A percentile compares a stretch with the other conserved stretches of the same genome.
phyloP scores from a whole-genome alignment of 2,797 vertebrate species.

The Antennarius maculatus region DNA sequence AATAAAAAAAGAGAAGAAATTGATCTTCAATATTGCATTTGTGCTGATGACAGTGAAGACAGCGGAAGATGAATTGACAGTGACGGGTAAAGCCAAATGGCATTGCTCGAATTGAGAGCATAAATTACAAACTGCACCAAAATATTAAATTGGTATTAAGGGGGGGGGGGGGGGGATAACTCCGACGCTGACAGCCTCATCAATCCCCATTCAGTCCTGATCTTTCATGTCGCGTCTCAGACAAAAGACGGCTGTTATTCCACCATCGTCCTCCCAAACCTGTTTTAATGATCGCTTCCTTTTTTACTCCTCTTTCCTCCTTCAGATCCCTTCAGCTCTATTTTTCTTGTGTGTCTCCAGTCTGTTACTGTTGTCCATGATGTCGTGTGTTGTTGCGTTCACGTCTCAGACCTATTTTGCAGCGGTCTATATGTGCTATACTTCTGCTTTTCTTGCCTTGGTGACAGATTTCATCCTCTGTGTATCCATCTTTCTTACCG shows the following conservation, averaged over 20 bases:
- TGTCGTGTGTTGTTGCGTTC: slow-evolving; percentile 11
- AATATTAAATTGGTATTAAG: slow-evolving; percentile 73
- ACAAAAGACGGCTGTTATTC: slow-evolving; percentile 53
- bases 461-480: slow-evolving; percentile 63
- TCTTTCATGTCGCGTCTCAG: slow-evolving; percentile 54
- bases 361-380: slow-evolving; percentile 26
- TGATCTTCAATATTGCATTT: slow-evolving; percentile 28
- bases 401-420: slow-evolving; percentile 34
- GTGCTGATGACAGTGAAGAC: slow-evolving; percentile 43
- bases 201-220: slow-evolving; percentile 68
- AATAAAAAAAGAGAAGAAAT: not conserved
- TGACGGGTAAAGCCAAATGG: slow-evolving; percentile 48
- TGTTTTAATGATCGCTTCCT: slow-evolving; percentile 19
- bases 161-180: slow-evolving; percentile 44
- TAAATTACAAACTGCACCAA: slow-evolving; percentile 70
- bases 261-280: slow-evolving; percentile 13
- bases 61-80: slow-evolving; percentile 56
- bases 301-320: slow-evolving; percentile 2
- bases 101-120: slow-evolving; percentile 37
- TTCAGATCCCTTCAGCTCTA: slow-evolving; percentile 31
- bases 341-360: slow-evolving; percentile 34
- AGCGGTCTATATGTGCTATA: slow-evolving; percentile 26
- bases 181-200: slow-evolving; percentile 55
- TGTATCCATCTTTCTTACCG: slow-evolving; percentile 75
- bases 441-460: slow-evolving; percentile 40